These are phyloP conservation scores for Peromyscus eremicus DNA, from an alignment of 2,797 vertebrate genomes.

Conservation along the genomic window DNA sequence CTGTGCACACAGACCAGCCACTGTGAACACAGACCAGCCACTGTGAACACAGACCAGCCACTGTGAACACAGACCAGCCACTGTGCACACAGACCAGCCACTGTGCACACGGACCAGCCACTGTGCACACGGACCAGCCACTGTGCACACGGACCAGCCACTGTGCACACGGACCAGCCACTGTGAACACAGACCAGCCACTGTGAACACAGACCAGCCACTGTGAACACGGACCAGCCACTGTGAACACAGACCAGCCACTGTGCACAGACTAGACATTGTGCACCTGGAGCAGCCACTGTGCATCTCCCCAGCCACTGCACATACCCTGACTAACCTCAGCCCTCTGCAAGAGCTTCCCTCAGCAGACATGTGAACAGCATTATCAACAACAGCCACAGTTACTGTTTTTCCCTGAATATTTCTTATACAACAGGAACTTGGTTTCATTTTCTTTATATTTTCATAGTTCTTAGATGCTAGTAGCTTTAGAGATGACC, in stretches of 20 bases:
- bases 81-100: no score
- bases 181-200: not conserved
- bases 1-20: not conserved
- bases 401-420: not conserved
- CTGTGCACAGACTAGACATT: not conserved
- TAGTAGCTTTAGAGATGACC: not conserved
- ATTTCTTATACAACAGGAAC: not conserved
- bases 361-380: not conserved
- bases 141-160: not conserved
- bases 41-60: not conserved
- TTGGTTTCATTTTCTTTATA: not conserved
- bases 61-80: not conserved
- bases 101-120: not conserved
- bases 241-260: not conserved
- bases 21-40: not conserved
- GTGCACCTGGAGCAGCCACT: not conserved
- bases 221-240: not conserved
- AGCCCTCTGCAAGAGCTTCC: not conserved
- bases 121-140: rapidly evolving
- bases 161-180: not conserved
- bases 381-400: not conserved
- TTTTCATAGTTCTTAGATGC: not conserved
- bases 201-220: not conserved
- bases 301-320: not conserved
- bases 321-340: not conserved